Percentiles rank a stretch among this genome's conserved stretches.
phyloP scores from a whole-genome alignment of 2,888 invertebrate genomes.

The Dendrolimus pini region DNA sequence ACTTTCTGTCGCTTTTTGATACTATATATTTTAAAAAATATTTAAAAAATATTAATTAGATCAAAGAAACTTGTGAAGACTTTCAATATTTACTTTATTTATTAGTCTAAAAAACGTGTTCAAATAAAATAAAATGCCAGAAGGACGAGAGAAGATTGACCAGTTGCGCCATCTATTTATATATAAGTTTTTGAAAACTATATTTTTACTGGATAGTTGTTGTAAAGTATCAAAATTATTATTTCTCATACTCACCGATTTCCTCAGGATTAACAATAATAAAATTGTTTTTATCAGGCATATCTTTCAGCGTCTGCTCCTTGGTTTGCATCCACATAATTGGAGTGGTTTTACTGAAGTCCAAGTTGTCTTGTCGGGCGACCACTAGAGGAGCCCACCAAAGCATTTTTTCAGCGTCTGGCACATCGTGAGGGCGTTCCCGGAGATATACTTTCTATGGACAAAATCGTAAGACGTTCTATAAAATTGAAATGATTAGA shows the following conservation, averaged over 20 bases:
- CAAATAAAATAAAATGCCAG: no score
- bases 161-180: no score
- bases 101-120: no score
- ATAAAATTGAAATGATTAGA: no score
- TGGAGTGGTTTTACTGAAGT: constrained; percentile 77
- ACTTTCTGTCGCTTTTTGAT: no score
- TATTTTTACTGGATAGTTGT: no score
- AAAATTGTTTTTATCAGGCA: constrained; percentile 78
- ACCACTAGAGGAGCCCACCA: constrained; percentile 87
- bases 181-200: no score
- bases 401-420: constrained; percentile 80
- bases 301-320: constrained; percentile 66
- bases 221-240: background rate
- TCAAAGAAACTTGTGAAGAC: no score
- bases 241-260: constrained; percentile 75
- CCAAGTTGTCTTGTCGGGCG: constrained; percentile 73
- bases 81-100: no score
- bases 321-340: constrained; percentile 79
- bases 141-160: no score
- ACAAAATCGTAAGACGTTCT: background rate
- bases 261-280: constrained; percentile 90
- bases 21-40: no score
- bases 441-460: constrained; percentile 81
- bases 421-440: constrained; percentile 84
- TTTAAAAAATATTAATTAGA: no score